These are phyloP conservation scores for Xiphydria camelus DNA, from an alignment of 2,888 invertebrate species.

Conservation along the genomic window DNA sequence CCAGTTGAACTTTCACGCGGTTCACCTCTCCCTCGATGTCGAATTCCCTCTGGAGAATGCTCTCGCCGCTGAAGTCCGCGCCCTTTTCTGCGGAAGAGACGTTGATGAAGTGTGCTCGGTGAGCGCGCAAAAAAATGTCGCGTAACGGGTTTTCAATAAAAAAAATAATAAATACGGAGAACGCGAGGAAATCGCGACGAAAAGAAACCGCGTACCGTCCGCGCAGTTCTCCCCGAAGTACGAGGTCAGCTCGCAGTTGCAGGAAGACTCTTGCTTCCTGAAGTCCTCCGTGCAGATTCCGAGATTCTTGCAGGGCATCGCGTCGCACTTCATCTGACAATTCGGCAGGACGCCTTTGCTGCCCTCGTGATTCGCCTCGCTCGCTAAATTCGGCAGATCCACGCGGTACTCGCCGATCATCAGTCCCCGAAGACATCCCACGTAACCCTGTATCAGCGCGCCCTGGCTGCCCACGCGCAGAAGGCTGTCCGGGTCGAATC, in stretches of 20 bases:
- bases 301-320: constrained; percentile 83
- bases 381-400: constrained; percentile 74
- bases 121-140: background rate
- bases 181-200: too few relatives aligned
- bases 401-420: constrained; percentile 81
- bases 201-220: constrained; percentile 60
- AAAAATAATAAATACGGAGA: too few relatives aligned
- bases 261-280: constrained; percentile 80
- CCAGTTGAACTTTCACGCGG: constrained; percentile 81
- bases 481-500: constrained; percentile 77
- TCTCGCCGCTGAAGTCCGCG: constrained; percentile 86
- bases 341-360: constrained; percentile 74
- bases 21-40: constrained; percentile 70
- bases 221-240: constrained; percentile 87
- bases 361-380: constrained; percentile 72
- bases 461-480: constrained; percentile 63
- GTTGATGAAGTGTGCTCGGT: constrained; percentile 1
- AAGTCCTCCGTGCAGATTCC: constrained; percentile 90
- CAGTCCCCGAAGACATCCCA: constrained; percentile 85
- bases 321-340: constrained; percentile 89
- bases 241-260: constrained; percentile 87
- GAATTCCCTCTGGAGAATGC: constrained; percentile 79
- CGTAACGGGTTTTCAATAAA: too few relatives aligned
- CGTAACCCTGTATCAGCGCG: constrained; percentile 70
- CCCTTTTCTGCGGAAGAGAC: constrained; percentile 69